Evolutionary conservation across 2,888 invertebrate genomes (phyloP).

Genomic region (Chorisops tibialis): DNA sequence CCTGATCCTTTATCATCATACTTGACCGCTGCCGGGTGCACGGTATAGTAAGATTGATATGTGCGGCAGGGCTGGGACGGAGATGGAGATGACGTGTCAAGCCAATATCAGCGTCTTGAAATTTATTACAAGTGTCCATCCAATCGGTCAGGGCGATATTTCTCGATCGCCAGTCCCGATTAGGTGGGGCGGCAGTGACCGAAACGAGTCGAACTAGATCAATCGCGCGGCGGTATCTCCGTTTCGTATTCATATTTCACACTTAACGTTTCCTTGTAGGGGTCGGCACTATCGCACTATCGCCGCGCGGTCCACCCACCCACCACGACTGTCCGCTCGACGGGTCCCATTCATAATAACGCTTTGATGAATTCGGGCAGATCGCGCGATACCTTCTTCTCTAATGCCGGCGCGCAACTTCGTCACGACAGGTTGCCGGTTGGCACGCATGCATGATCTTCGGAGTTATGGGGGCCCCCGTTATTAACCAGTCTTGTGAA

Average conservation of each 20-base stretch:
- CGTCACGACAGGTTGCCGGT: slow-evolving; percentile 17
- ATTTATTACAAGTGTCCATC: slow-evolving; percentile 13
- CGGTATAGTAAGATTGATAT: not conserved
- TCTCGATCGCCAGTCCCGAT: not conserved
- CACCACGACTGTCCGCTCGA: not conserved
- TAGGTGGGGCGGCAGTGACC: no score
- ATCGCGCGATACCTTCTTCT: slow-evolving; percentile 13
- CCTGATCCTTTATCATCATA: slow-evolving; percentile 3
- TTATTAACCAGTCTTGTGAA: not conserved
- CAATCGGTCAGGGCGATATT: not conserved
- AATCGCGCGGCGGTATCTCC: no score
- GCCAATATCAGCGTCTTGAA: not conserved
- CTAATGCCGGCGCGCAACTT: not conserved
- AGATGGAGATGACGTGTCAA: slow-evolving; percentile 9
- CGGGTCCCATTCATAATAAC: not conserved
- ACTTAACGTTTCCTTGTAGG: no score
- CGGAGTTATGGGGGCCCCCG: slow-evolving; percentile 10
- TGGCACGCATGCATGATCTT: slow-evolving; percentile 17
- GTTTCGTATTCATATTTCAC: no score
- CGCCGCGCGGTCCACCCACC: not conserved
- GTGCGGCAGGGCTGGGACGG: not conserved
- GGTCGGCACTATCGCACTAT: not conserved
- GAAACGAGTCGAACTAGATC: no score
- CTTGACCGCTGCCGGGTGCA: not conserved
- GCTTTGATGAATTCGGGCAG: not conserved